phyloP scores from a whole-genome alignment of 2,113 vertebrate species.

The Pachypanchax playfairii region DNA sequence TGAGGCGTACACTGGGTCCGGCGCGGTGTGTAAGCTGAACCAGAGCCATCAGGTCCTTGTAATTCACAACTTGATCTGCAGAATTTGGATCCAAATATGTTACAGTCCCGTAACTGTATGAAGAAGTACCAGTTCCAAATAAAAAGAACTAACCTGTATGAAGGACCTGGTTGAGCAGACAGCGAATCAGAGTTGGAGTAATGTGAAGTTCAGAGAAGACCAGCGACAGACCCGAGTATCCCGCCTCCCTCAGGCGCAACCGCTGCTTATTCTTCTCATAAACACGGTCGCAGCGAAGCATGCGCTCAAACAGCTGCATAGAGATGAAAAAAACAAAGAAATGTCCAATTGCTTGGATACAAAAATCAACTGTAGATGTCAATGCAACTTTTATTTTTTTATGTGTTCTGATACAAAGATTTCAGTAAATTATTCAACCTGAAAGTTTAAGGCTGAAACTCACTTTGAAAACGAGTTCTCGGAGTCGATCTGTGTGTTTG shows the following conservation, averaged over 20 bases:
- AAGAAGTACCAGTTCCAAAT: neutral
- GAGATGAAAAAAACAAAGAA: constrained; percentile 5
- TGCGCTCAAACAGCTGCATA: constrained; percentile 89
- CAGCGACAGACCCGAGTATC: constrained; percentile 92
- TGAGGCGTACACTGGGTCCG: constrained; percentile 84
- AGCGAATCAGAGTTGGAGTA: constrained; percentile 86
- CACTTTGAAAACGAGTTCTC: constrained; percentile 95
- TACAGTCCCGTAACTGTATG: neutral
- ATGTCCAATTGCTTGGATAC: no score
- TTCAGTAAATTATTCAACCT: no score
- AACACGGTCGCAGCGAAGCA: constrained; percentile 95
- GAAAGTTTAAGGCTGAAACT: neutral
- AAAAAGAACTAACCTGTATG: constrained; percentile 82
- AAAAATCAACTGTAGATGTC: neutral
- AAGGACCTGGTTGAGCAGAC: constrained; percentile 91
- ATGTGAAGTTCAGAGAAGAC: constrained; percentile 87
- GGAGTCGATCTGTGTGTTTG: constrained; percentile 89
- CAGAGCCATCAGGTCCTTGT: constrained; percentile 92
- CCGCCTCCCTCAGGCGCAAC: constrained; percentile 90
- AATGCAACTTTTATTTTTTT: neutral
- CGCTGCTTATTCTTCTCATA: constrained; percentile 95
- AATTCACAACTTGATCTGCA: constrained; percentile 90
- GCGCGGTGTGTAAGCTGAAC: constrained; percentile 89
- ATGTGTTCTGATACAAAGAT: no score
- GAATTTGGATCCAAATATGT: constrained; percentile 7